A percentile compares a stretch with the other conserved stretches of the same genome.
phyloP scores from a whole-genome alignment of 2,888 invertebrate genomes.

The Steinernema hermaphroditum region DNA sequence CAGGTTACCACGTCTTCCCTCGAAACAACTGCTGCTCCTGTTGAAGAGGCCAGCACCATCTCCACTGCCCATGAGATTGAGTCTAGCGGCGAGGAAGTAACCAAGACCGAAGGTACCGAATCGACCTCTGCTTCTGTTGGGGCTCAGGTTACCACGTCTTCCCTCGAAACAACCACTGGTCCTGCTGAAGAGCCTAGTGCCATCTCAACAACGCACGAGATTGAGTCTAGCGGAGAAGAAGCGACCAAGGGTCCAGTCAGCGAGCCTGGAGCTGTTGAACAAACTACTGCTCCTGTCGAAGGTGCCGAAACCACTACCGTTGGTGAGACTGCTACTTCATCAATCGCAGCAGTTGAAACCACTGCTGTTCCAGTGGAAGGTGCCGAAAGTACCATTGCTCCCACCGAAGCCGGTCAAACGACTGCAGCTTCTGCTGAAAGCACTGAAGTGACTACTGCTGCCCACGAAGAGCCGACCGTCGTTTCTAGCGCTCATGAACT shows the following conservation, averaged over 20 bases:
- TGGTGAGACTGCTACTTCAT: neutral
- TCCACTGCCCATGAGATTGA: neutral
- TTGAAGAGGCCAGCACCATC: neutral
- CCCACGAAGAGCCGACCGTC: neutral
- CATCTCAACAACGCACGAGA: neutral
- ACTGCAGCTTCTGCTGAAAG: neutral
- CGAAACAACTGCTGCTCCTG: neutral
- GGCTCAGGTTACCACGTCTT: too few relatives aligned
- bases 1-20: too few relatives aligned
- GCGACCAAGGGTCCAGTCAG: neutral
- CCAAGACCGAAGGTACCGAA: neutral
- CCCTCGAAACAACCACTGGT: constrained; percentile 31
- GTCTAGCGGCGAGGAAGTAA: neutral
- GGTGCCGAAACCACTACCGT: neutral
- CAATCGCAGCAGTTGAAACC: neutral
- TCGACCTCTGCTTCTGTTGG: neutral
- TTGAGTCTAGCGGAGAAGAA: neutral
- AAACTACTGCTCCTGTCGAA: neutral
- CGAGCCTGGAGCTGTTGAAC: neutral
- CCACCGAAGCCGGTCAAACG: neutral
- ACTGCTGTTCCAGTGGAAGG: constrained; percentile 21
- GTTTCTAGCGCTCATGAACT: neutral
- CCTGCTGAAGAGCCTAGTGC: constrained; percentile 38
- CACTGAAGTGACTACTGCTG: neutral
- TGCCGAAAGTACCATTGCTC: neutral